Percentiles rank a stretch among this genome's conserved stretches.
phyloP scores from a whole-genome alignment of 64 coral and sea anemone species.

The Stichodactyla mertensii region DNA sequence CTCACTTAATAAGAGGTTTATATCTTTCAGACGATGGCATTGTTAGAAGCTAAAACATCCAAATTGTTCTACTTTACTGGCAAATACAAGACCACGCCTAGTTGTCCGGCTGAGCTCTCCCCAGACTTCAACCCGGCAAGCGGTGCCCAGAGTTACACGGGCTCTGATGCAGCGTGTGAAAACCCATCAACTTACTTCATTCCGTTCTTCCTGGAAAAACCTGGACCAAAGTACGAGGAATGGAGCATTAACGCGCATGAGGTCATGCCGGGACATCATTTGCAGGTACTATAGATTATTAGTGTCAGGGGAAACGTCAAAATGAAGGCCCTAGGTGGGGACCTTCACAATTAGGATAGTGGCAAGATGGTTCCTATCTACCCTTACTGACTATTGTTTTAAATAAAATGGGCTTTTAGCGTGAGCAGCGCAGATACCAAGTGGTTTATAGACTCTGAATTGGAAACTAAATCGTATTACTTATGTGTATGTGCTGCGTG shows the following conservation, averaged over 20 bases:
- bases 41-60: conserved; percentile 12
- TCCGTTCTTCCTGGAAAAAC: conserved; percentile 64
- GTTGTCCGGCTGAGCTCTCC: conserved; percentile 27
- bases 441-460: too few relatives aligned
- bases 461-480: too few relatives aligned
- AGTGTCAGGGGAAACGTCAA: neutral
- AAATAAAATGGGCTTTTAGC: too few relatives aligned
- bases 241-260: conserved; percentile 55
- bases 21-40: conserved; percentile 28
- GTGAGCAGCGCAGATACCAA: too few relatives aligned
- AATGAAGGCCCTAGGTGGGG: neutral
- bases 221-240: conserved; percentile 59
- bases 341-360: neutral
- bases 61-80: conserved; percentile 57
- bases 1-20: neutral
- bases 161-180: conserved; percentile 17
- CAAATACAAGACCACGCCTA: conserved; percentile 47
- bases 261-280: conserved; percentile 68
- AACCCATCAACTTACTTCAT: conserved; percentile 14
- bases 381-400: too few relatives aligned
- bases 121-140: conserved; percentile 53
- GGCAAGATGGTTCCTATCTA: too few relatives aligned
- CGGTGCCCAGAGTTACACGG: conserved; percentile 27
- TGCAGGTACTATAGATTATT: conserved; percentile 13
- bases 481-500: too few relatives aligned